Base-by-base conservation (phyloP, 2,797 vertebrate genomes). In the Xenentodon cancila region DNA sequence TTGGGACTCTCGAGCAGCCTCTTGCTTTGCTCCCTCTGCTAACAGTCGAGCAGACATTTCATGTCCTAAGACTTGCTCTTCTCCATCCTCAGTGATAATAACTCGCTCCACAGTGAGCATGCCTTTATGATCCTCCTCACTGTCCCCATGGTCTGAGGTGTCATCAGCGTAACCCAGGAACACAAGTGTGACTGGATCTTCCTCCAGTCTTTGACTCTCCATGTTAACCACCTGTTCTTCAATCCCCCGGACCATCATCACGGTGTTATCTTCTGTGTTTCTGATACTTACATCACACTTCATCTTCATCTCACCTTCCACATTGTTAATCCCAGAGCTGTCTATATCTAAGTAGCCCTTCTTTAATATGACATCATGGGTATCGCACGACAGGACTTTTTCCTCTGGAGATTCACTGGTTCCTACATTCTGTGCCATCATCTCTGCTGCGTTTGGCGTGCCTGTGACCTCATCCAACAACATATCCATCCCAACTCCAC, bases 161-260 rank as follows among this genome's bases (percentile, higher is more conserved):
- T 58, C 69, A 8, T 91, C 88, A 3, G 77, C 12, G 60, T 92
- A 93, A 66, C 90, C 92, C 75, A 92, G 66, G 82, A 92, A 94
- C 34, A 90, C 57, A 7, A 93, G 89, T 0, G 86, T 89, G 48
- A 92, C 84, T 0, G 90, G 84, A 17, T 73, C 74, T 17, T 90
- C 79, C 19, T 87, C 82, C 57, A 80, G 21, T 20, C 37, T 65
- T 22, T 49, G 52, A 49, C 59, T 72, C 34, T 82, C 71, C 7
- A 76, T n/a, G 9, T 49, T 47, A 2, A 45, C 52, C 4, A 63
- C 50, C 19, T 54, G 60, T 20, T 55, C 65, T 2, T 16, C 32
- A 5, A 30, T n/a, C 56, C 87, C 62, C 68, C 17, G n/a, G 4
- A 58, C 47, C 11, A 20, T 51, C 22, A 21, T 27, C 9, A 53